Conservation (phyloP, 1,140 invertebrate genomes). For the Musca vetustissima region DNA sequence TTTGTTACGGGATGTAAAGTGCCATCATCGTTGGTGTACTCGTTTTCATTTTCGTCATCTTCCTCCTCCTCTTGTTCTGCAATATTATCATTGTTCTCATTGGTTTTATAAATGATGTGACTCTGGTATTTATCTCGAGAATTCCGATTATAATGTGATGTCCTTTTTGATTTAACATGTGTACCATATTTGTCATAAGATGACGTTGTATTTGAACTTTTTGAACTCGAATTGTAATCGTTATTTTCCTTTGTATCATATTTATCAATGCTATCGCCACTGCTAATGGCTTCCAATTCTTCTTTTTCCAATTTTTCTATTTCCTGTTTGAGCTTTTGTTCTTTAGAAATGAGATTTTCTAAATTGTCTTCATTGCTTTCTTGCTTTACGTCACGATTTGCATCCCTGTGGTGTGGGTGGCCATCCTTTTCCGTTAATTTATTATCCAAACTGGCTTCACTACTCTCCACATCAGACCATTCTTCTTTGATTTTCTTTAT, state of each 20-base stretch:
- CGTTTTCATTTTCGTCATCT: slow-evolving; percentile 10
- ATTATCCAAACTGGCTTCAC: background rate
- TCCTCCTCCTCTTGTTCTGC: background rate
- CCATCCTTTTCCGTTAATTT: background rate
- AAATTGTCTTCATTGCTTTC: slow-evolving; percentile 33
- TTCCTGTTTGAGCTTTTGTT: slow-evolving; percentile 3
- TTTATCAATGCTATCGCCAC: background rate
- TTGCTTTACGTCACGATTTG: no score
- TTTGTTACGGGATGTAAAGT: background rate
- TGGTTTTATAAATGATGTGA: slow-evolving; percentile 3
- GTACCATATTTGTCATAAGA: no score
- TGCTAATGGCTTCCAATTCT: slow-evolving; percentile 15
- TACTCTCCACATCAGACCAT: background rate
- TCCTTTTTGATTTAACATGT: background rate
- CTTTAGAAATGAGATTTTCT: slow-evolving; percentile 17
- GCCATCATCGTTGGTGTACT: background rate
- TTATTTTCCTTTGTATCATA: background rate
- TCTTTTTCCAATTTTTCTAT: slow-evolving; percentile 12
- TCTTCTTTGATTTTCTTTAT: slow-evolving; percentile 1
- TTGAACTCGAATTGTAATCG: background rate
- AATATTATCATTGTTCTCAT: background rate
- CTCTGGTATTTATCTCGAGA: slow-evolving; percentile 4
- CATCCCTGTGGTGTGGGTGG: no score
- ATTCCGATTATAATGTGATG: background rate
- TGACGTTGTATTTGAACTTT: background rate